Evolutionary conservation across 2,888 invertebrate genomes (phyloP).

Genomic region (Pachycephus smyrnensis): DNA sequence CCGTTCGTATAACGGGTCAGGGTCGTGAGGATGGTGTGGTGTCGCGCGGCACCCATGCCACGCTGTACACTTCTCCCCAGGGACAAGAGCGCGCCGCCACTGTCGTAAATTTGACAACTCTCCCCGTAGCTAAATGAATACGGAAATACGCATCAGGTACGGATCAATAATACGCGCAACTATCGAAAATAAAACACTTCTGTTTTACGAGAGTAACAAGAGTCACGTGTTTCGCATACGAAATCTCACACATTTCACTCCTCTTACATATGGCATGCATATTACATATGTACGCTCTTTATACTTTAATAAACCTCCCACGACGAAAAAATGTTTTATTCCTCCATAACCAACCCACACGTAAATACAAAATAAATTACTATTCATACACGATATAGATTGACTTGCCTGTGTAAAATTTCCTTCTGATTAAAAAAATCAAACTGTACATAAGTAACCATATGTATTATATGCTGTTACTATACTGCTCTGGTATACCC

Average conservation of each 20-base stretch:
- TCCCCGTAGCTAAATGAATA: conserved; percentile 50
- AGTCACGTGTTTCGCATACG: background rate
- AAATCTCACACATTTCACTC: background rate
- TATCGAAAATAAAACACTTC: conserved; percentile 20
- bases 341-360: background rate
- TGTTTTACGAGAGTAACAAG: background rate
- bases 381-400: background rate
- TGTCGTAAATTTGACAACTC: conserved; percentile 51
- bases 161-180: background rate
- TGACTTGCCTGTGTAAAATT: background rate
- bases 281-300: background rate
- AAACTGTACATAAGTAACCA: background rate
- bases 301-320: background rate
- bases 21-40: conserved; percentile 32
- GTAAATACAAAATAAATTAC: background rate
- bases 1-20: conserved; percentile 29
- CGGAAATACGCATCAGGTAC: conserved; percentile 24
- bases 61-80: conserved; percentile 29
- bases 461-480: background rate
- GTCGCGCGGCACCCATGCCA: conserved; percentile 6
- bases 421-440: background rate
- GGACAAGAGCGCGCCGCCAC: conserved; percentile 35
- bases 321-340: background rate
- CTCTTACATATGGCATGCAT: background rate
- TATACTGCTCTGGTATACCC: background rate